A percentile compares a stretch with the other conserved stretches of the same genome.
phyloP scores from a whole-genome alignment of 2,113 vertebrate genomes.

The Laticauda colubrina region DNA sequence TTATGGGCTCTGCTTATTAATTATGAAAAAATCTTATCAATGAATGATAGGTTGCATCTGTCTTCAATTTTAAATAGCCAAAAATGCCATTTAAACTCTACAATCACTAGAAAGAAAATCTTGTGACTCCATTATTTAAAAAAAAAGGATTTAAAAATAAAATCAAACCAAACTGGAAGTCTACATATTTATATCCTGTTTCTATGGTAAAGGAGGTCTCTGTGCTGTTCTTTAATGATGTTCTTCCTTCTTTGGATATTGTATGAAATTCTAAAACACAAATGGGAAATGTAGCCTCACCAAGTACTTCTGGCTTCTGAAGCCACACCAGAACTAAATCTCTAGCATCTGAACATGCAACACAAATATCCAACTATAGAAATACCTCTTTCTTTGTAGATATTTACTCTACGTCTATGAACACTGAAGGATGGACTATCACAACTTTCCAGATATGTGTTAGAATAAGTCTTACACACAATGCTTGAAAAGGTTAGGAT shows the following conservation, averaged over 20 bases:
- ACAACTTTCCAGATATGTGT: not conserved
- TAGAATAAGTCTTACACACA: not conserved
- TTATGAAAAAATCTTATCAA: not conserved
- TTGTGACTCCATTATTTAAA: not conserved
- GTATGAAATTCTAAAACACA: not conserved
- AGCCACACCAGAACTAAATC: not conserved
- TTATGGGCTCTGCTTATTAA: not conserved
- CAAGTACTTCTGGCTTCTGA: not conserved
- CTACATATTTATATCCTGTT: not conserved
- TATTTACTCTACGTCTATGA: not conserved
- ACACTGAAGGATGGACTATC: not conserved
- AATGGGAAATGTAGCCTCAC: not conserved
- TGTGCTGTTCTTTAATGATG: no score
- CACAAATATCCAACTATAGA: not conserved
- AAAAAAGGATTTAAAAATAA: not conserved
- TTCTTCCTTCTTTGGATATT: not conserved
- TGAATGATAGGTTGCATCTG: not conserved
- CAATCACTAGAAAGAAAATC: not conserved
- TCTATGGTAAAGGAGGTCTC: not conserved
- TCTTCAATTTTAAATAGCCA: not conserved
- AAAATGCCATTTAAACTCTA: not conserved
- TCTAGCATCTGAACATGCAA: not conserved
- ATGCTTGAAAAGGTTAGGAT: not conserved
- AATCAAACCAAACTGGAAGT: not conserved
- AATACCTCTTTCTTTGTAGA: not conserved